Evolutionary conservation across 2,888 invertebrate genomes (phyloP).

Genomic region (Ophioninae sp.): DNA sequence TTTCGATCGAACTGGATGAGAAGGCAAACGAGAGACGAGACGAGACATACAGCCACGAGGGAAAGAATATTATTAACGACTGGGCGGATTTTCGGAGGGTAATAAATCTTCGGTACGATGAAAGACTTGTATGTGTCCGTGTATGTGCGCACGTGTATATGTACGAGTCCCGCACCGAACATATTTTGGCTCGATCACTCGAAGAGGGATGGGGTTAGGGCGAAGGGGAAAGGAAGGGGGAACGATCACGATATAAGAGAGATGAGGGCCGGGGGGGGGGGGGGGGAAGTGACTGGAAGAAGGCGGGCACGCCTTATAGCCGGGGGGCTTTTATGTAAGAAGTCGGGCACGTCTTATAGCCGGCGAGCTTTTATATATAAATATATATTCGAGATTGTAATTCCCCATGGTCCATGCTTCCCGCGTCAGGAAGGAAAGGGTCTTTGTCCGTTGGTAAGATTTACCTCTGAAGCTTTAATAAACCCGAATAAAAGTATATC

Average conservation of each 20-base stretch:
- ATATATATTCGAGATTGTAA: slow-evolving; percentile 29
- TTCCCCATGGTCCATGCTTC: slow-evolving; percentile 29
- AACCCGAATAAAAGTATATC: slow-evolving; percentile 23
- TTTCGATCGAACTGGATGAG: slow-evolving; percentile 41
- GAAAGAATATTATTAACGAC: slow-evolving; percentile 63
- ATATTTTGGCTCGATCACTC: slow-evolving; percentile 45
- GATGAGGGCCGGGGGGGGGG: background rate
- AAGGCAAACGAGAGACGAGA: slow-evolving; percentile 38
- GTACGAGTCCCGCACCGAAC: slow-evolving; percentile 31
- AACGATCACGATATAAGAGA: slow-evolving; percentile 13
- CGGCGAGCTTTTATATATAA: slow-evolving; percentile 3
- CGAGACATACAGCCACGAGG: slow-evolving; percentile 40
- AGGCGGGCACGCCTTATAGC: slow-evolving; percentile 43
- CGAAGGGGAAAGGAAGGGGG: slow-evolving; percentile 22
- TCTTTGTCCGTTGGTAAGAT: slow-evolving; percentile 30
- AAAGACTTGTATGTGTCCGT: slow-evolving; percentile 31
- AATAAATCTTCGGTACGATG: slow-evolving; percentile 57
- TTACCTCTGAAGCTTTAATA: slow-evolving; percentile 30
- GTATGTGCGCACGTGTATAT: slow-evolving; percentile 1
- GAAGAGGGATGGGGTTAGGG: background rate
- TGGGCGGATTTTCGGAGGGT: slow-evolving; percentile 54
- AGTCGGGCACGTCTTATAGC: slow-evolving; percentile 44
- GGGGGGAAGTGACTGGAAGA: slow-evolving; percentile 51
- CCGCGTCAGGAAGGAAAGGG: slow-evolving; percentile 31
- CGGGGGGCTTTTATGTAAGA: slow-evolving; percentile 22